phyloP scores from a whole-genome alignment of 2,888 invertebrate species.

The Thumatha senex region DNA sequence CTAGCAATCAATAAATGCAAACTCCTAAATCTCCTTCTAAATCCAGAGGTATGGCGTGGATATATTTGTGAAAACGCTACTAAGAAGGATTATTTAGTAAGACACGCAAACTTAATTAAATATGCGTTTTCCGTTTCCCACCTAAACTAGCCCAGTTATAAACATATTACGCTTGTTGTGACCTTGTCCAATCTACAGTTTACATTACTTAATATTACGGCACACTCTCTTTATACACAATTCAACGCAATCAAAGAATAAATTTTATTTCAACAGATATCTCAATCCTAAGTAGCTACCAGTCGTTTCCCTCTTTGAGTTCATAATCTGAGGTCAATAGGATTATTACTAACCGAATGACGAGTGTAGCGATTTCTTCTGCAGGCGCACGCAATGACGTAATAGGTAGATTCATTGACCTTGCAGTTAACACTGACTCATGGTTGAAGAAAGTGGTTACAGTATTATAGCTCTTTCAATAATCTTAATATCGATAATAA shows the following conservation, averaged over 20 bases:
- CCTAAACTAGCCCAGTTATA: not conserved
- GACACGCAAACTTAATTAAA: not conserved
- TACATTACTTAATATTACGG: slow-evolving; percentile 15
- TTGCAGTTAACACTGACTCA: not conserved
- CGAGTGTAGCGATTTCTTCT: not conserved
- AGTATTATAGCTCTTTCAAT: too few species aligned
- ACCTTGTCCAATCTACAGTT: not conserved
- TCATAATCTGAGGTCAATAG: not conserved
- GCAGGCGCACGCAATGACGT: not conserved
- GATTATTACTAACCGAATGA: not conserved
- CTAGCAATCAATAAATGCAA: too few species aligned
- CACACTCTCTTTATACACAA: slow-evolving; percentile 4
- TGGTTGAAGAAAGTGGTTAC: too few species aligned
- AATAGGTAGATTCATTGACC: not conserved
- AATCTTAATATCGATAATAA: too few species aligned
- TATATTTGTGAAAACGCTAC: too few species aligned
- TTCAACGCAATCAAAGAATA: not conserved
- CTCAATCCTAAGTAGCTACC: not conserved
- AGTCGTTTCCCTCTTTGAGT: not conserved
- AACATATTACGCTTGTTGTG: not conserved
- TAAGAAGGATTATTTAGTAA: not conserved
- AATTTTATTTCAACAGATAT: slow-evolving; percentile 1
- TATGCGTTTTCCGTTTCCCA: not conserved
- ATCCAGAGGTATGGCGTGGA: too few species aligned
- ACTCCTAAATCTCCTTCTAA: too few species aligned